Conservation (phyloP, 1,140 invertebrate species). For the Aphis gossypii region DNA sequence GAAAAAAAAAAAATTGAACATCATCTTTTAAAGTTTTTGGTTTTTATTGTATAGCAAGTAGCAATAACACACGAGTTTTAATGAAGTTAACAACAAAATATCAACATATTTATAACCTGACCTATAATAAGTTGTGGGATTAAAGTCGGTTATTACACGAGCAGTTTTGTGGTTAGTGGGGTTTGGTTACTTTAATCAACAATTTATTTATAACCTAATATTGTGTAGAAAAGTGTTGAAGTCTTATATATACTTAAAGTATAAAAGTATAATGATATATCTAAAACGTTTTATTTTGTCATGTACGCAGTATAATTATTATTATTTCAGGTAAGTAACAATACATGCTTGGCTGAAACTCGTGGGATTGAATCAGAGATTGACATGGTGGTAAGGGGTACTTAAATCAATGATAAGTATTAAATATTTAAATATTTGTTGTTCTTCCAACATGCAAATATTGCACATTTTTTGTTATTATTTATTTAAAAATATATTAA, state of each 20-base stretch:
- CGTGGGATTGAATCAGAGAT: too few relatives aligned
- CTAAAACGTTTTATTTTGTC: background rate
- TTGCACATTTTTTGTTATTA: too few relatives aligned
- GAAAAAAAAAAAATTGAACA: background rate
- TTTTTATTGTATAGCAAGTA: background rate
- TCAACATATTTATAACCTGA: background rate
- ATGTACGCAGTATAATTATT: background rate
- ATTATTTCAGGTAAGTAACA: background rate
- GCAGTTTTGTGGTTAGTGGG: background rate
- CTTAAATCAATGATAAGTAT: too few relatives aligned
- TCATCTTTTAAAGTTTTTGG: background rate
- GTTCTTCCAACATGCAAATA: too few relatives aligned
- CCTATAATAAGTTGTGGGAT: background rate
- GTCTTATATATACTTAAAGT: background rate
- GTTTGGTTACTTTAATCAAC: background rate
- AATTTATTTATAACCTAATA: background rate
- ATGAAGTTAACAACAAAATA: background rate
- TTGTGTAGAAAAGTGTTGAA: background rate
- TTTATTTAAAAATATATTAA: too few relatives aligned
- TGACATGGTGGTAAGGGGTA: too few relatives aligned
- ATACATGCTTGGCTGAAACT: too few relatives aligned
- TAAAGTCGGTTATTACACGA: background rate
- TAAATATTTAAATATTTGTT: too few relatives aligned
- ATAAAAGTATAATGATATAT: background rate
- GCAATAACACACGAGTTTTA: background rate